phyloP scores from a whole-genome alignment of 2,113 vertebrate species.

The Cisticola juncidis region DNA sequence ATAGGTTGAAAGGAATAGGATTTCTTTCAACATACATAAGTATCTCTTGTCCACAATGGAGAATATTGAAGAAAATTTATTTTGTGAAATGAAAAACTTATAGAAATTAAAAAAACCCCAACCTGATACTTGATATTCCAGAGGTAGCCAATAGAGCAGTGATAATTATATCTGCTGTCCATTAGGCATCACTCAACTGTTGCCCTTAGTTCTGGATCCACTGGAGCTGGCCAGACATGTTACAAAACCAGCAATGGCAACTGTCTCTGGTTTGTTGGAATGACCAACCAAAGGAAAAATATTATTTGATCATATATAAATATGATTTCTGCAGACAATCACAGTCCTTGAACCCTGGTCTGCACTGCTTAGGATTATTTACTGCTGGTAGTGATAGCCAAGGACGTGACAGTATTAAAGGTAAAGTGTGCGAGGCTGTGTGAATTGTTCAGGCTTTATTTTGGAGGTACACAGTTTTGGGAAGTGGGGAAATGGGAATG shows the following conservation, averaged over 20 bases:
- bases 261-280: background rate
- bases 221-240: background rate
- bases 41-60: background rate
- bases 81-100: background rate
- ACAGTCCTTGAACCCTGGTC: background rate
- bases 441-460: background rate
- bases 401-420: background rate
- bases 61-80: background rate
- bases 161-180: background rate
- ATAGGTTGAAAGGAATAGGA: background rate
- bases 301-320: too few relatives aligned
- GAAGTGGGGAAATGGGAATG: background rate
- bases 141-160: background rate
- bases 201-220: background rate
- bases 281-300: background rate
- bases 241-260: background rate
- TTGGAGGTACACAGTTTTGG: background rate
- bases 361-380: background rate
- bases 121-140: background rate
- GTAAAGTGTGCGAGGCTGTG: background rate
- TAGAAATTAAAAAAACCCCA: background rate
- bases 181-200: background rate
- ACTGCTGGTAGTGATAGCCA: background rate
- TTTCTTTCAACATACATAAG: background rate
- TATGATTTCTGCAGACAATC: background rate